These are phyloP conservation scores for Metacarcinus magister DNA, from an alignment of 2,888 invertebrate genomes.

Conservation along the genomic window DNA sequence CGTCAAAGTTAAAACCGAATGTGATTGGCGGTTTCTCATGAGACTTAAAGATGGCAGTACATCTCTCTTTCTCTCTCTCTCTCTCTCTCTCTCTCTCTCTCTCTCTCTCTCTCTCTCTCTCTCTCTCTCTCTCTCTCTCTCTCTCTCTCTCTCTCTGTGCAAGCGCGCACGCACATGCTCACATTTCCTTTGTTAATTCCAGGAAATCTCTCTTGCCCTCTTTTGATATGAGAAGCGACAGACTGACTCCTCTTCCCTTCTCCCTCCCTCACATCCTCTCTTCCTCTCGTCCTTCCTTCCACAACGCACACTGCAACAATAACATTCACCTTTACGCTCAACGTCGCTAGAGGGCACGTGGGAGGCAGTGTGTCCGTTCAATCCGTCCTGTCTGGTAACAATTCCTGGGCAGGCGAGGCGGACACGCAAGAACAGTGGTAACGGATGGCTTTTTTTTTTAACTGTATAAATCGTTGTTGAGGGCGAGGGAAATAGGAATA, in stretches of 20 bases:
- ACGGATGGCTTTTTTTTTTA: too few relatives aligned
- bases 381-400: not conserved
- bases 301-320: too few relatives aligned
- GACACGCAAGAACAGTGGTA: too few relatives aligned
- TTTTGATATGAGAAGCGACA: not conserved
- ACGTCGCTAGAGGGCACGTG: too few relatives aligned
- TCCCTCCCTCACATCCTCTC: too few relatives aligned
- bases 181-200: not conserved
- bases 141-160: not conserved
- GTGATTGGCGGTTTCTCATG: not conserved
- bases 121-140: slow-evolving; percentile 26
- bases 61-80: not conserved
- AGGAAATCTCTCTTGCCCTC: not conserved
- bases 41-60: not conserved
- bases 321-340: too few relatives aligned
- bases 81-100: slow-evolving; percentile 37
- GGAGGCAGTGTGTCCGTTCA: too few relatives aligned
- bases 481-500: too few relatives aligned
- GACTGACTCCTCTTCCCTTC: not conserved
- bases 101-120: too few relatives aligned
- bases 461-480: too few relatives aligned
- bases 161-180: not conserved
- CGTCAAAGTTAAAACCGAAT: not conserved
- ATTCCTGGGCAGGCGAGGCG: not conserved
- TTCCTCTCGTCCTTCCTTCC: too few relatives aligned